Conservation (phyloP, 2,113 vertebrate genomes). For the Zapornia atra region DNA sequence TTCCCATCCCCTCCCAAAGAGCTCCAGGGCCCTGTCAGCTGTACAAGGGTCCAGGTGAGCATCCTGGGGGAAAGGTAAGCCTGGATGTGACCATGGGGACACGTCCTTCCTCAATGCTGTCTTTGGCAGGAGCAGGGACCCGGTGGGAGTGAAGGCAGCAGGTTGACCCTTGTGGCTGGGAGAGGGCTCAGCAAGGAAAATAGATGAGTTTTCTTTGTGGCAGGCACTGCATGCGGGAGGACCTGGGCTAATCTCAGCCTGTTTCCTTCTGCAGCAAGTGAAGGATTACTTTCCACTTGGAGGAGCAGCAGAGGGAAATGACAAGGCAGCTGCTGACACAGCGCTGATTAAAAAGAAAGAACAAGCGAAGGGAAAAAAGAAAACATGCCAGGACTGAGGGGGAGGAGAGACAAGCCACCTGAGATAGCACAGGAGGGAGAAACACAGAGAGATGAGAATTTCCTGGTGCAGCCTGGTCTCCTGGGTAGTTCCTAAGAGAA, state of each 20-base stretch:
- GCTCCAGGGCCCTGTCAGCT: neutral
- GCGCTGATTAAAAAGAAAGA: constrained; percentile 31
- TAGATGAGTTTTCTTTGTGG: neutral
- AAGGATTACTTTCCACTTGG: constrained; percentile 52
- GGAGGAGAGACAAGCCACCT: neutral
- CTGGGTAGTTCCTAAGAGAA: neutral
- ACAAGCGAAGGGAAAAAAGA: neutral
- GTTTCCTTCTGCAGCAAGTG: constrained; percentile 20
- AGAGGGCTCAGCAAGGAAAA: neutral
- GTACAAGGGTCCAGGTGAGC: neutral
- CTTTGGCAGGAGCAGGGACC: neutral
- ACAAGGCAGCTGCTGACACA: constrained; percentile 60
- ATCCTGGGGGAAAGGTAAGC: neutral
- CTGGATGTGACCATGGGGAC: neutral
- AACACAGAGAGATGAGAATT: neutral
- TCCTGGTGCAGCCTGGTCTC: neutral
- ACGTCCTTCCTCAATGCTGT: neutral
- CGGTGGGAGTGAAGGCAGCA: neutral
- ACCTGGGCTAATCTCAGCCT: constrained; percentile 1
- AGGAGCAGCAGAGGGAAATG: constrained; percentile 32
- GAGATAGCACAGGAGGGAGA: neutral
- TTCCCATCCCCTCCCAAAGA: neutral
- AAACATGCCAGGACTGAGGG: neutral
- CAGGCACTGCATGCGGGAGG: neutral
- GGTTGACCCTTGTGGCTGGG: neutral